A percentile compares a stretch with the other conserved stretches of the same genome.
These are phyloP conservation scores for Halichondria panicea DNA, from an alignment of 37 sponge, comb jelly and placozoan genomes.

Conservation along the genomic window DNA sequence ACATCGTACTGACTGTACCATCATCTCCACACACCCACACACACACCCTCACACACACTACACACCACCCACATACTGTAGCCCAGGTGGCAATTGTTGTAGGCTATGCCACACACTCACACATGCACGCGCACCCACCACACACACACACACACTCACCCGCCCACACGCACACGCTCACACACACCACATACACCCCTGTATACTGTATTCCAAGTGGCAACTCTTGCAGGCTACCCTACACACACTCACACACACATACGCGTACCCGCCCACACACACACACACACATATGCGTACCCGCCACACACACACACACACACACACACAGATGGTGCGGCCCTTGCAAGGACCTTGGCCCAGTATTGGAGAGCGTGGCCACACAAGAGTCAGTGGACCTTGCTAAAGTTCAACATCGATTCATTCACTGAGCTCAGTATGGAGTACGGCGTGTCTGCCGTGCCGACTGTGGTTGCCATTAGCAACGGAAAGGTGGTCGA, in stretches of 20 bases:
- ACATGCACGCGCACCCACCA: too few relatives aligned
- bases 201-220: not conserved
- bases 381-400: constrained; percentile 16
- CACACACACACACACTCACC: too few relatives aligned
- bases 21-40: not conserved
- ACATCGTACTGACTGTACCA: not conserved
- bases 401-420: constrained; percentile 63
- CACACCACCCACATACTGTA: too few relatives aligned
- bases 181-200: too few relatives aligned
- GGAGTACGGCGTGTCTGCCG: constrained; percentile 32
- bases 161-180: too few relatives aligned
- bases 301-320: too few relatives aligned
- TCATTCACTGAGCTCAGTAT: constrained; percentile 33
- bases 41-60: too few relatives aligned
- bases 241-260: too few relatives aligned
- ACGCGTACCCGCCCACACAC: too few relatives aligned
- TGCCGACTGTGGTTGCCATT: constrained; percentile 39
- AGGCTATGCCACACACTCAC: too few relatives aligned
- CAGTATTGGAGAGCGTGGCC: constrained; percentile 23
- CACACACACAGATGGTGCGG: constrained; percentile 41
- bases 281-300: too few relatives aligned
- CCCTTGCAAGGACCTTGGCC: constrained; percentile 42
- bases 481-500: constrained; percentile 15
- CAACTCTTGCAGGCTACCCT: not conserved
- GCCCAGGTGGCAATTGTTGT: too few relatives aligned